A percentile compares a stretch with the other conserved stretches of the same genome.
phyloP scores from a whole-genome alignment of 2,797 vertebrate genomes.

The Crypturellus tataupa region DNA sequence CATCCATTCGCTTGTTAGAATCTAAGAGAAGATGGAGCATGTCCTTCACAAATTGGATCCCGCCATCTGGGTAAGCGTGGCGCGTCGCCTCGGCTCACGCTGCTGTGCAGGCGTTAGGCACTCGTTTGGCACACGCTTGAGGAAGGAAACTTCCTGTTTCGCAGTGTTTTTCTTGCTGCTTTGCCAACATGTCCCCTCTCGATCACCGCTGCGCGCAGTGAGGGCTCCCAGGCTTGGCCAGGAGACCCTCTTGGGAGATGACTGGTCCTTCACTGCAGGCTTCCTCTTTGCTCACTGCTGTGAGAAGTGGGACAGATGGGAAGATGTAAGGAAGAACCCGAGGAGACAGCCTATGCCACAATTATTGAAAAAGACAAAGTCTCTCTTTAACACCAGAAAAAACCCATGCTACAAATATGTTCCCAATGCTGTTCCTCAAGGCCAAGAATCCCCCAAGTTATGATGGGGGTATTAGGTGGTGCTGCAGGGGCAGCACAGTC shows the following conservation, averaged over 20 bases:
- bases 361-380: not conserved
- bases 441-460: not conserved
- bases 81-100: not conserved
- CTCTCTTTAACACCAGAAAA: not conserved
- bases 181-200: not conserved
- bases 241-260: too few relatives aligned
- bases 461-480: not conserved
- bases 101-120: not conserved
- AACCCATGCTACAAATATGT: fast-evolving
- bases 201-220: too few relatives aligned
- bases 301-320: not conserved
- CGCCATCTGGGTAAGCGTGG: not conserved
- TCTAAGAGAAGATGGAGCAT: not conserved
- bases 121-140: not conserved
- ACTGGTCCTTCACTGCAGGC: not conserved
- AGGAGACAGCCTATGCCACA: not conserved
- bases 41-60: not conserved
- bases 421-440: not conserved
- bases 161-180: not conserved
- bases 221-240: not conserved
- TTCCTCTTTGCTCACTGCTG: not conserved
- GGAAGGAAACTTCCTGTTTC: not conserved
- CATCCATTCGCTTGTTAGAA: too few relatives aligned
- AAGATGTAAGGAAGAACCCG: not conserved
- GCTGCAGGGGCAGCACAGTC: not conserved